phyloP scores from a whole-genome alignment of 2,888 invertebrate genomes.

The Melipona bicolor region DNA sequence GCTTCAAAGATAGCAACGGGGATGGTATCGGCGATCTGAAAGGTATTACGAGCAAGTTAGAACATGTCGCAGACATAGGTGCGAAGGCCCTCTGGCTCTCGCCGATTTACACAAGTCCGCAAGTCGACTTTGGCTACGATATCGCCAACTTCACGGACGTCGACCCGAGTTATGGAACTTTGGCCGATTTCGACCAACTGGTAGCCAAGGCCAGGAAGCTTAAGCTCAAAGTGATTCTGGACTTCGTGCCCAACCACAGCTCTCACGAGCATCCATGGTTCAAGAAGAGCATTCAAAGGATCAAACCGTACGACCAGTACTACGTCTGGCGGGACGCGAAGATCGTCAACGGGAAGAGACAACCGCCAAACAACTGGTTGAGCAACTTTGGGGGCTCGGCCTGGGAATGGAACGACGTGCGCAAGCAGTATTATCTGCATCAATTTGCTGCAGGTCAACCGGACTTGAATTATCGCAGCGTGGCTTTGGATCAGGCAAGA shows the following conservation, averaged over 20 bases:
- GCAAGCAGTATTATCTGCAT: slow-evolving; percentile 88
- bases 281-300: slow-evolving; percentile 87
- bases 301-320: slow-evolving; percentile 89
- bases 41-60: slow-evolving; percentile 83
- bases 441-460: slow-evolving; percentile 87
- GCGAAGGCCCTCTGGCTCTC: slow-evolving; percentile 89
- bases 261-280: slow-evolving; percentile 94
- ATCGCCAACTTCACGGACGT: slow-evolving; percentile 86
- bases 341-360: slow-evolving; percentile 74
- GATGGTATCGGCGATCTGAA: slow-evolving; percentile 79
- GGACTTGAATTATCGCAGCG: slow-evolving; percentile 88
- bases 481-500: slow-evolving; percentile 79
- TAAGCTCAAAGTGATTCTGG: slow-evolving; percentile 83
- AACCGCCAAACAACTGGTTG: slow-evolving; percentile 85
- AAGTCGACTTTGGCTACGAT: slow-evolving; percentile 89
- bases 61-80: slow-evolving; percentile 87
- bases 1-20: slow-evolving; percentile 92
- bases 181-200: slow-evolving; percentile 86
- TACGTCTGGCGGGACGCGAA: slow-evolving; percentile 91
- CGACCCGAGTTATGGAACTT: slow-evolving; percentile 86
- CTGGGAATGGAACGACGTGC: slow-evolving; percentile 86
- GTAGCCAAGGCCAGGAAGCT: slow-evolving; percentile 81
- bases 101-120: slow-evolving; percentile 89
- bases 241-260: slow-evolving; percentile 87
- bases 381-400: slow-evolving; percentile 86